Evolutionary conservation across 2,888 invertebrate species (phyloP), one percentile per base, ranked within the genome.

Genomic region (Gasteruption jaculator): DNA sequence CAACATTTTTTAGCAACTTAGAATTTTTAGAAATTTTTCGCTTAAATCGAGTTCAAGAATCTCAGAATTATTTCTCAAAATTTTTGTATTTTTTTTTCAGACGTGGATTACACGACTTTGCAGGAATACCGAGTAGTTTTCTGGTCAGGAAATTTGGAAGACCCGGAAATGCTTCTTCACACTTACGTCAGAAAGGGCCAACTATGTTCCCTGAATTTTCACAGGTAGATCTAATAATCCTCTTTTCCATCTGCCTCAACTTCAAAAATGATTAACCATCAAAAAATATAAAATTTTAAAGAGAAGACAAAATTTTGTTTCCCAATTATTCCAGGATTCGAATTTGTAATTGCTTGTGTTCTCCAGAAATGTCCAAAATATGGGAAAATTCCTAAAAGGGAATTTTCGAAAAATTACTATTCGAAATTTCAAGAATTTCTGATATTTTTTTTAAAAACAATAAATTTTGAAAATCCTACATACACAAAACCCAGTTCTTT

Each of bases 71-170:
- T 29, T 29, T 29, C 10, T 31, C 15, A 7, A n/a, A 30, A 31
- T 33, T 31, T 8, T 27, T 2, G 19, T 37, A 27, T 32, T 24
- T 49, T 70, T 63, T 44, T 54, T 79, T 80, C 73, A 43, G 69
- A 51, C 18, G 84, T 91, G 74, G 86, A 89, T 56, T 87, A 85
- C 58, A 76, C 79, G 2, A 81, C 76, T 46, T 70, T 83, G 22
- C 76, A 79, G 4, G 82, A 84, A 49, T 86, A 86, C 58, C 75
- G 83, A 46, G 75, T 86, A 3, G 74, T 86, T 10, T 85, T 86
- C 68, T 91, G 91, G 91, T 84, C 83, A 30, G 90, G 89, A 2
- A 82, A 80, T 51, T 76, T 90, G 35, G 91, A 89, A 38, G 84
- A 90, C 34, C 80, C 83, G 19, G 73, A 79, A 6, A 78, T 92